Evolutionary conservation across 2,797 vertebrate species (phyloP), one percentile per base, ranked within the genome.

Genomic region (Dromococcyx pavoninus): DNA sequence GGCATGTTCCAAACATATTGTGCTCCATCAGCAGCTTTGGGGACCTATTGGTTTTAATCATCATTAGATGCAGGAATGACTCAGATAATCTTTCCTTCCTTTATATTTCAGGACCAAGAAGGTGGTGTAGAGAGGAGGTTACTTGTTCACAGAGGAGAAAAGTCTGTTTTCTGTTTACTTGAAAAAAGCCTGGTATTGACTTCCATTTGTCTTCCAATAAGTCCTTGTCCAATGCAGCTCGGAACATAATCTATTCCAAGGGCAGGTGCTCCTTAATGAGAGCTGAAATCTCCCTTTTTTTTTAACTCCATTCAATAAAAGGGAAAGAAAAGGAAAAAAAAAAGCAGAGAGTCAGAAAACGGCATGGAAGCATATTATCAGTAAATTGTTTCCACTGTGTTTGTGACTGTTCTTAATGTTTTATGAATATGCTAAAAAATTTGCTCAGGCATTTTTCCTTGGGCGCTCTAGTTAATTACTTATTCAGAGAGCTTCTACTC

Each of bases 391-490:
- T 98, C 97, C 94, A 97, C 97, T 96, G 96, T 97, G 95, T 98
- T 97, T 98, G 97, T 96, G 97, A 97, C 97, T 97, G 89, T 97
- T 97, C 97, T 97, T 97, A 98, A 98, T 98, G 97, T 98, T 98
- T 98, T 98, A 98, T 98, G 98, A 98, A 98, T 98, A 98, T 98
- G 97, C 96, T 98, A 97, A 97, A 97, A 97, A 97, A 89, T 96
- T 94, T 97, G 94, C 94, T 95, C 57, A 61, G 97, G 97, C 97
- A 96, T 98, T 97, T 98, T 98, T 97, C 97, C 98, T 98, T 98
- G 98, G 98, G 98, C 98, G 95, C 97, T 99, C 98, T 97, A 98
- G 98, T 98, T 99, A 99, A 99, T 99, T 99, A 98, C 98, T 98
- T 98, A 98, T 98, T 98, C 98, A 97, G 96, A 98, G 98, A 98